phyloP scores from a whole-genome alignment of 2,797 vertebrate species.

The Alfaro cultratus region DNA sequence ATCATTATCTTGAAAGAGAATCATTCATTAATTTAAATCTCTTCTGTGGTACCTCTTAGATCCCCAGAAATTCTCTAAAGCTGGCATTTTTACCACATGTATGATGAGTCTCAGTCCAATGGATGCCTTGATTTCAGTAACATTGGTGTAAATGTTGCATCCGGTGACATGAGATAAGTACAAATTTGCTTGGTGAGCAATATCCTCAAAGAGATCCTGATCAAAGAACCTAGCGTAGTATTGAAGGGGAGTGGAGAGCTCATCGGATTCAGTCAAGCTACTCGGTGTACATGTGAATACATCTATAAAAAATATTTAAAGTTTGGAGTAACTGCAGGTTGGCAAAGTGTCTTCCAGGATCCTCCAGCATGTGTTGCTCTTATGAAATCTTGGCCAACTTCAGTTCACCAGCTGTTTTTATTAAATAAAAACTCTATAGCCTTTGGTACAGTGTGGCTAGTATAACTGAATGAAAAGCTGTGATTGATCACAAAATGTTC shows the following conservation, averaged over 20 bases:
- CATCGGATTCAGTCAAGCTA: not conserved
- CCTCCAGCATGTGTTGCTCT: not conserved
- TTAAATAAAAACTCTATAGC: not conserved
- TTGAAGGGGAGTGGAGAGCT: not conserved
- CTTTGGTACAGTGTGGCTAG: not conserved
- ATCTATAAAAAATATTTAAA: too few relatives aligned
- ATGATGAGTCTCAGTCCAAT: too few relatives aligned
- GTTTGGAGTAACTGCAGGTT: too few relatives aligned
- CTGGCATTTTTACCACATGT: too few relatives aligned
- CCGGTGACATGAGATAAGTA: too few relatives aligned
- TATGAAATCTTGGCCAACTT: not conserved
- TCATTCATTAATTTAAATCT: not conserved
- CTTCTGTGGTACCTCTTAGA: not conserved
- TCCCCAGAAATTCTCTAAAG: too few relatives aligned
- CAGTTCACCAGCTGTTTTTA: not conserved
- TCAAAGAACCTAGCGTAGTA: not conserved
- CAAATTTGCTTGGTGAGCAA: not conserved
- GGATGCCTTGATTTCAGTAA: too few relatives aligned
- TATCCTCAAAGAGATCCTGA: not conserved
- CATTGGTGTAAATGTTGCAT: too few relatives aligned
- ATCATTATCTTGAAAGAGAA: not conserved
- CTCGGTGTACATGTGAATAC: too few relatives aligned
- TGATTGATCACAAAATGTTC: not conserved
- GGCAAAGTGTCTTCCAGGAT: too few relatives aligned
- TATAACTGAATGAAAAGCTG: not conserved